Base-by-base conservation (phyloP, 2,797 vertebrate genomes). In the Takifugu rubripes region DNA sequence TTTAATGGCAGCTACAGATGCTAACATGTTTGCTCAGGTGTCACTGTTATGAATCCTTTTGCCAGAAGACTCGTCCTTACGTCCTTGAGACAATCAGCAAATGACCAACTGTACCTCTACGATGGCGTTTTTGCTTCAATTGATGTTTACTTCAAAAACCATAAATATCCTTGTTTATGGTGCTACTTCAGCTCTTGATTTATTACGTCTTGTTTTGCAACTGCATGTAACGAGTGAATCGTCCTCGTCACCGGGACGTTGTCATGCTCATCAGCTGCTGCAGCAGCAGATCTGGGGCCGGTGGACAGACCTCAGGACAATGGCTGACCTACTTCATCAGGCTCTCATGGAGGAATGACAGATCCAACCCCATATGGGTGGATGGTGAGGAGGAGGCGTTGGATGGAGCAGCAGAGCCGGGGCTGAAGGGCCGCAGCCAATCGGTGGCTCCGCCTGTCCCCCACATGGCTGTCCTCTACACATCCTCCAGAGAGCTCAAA, bases 241-340 rank as follows among this genome's bases (percentile, higher is more conserved):
- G 82, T 68, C 46, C 21, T 21, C n/a, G 44, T 46, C 77, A 24
- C n/a, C 25, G 7, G 12, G 36, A 26, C 52, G 27, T 25, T 25
- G 1, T 82, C 83, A 81, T 69, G 47, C 27, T 47, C 64, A 64
- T 53, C 77, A 17, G 15, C 54, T 33, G 21, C 45, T 9, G 21
- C 76, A 69, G 51, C 75, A 53, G 72, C 73, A 56, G 70, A 72
- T 84, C 69, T 11, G 54, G 29, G 78, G 78, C 85, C 81, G 78
- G 79, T 70, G 82, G 87, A 84, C 81, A 85, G 81, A 87, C 85
- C 81, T 75, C 58, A 77, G 85, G 87, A 86, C 82, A 78, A 77
- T 12, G 54, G 81, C 79, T 89, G 90, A 89, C 90, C 89, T 86
- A 89, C 79, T 87, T 89, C 77, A 76, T 82, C 78, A 77, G 72